phyloP scores from a whole-genome alignment of 2,797 vertebrate species.

The Enteromius afrohamiltoni region DNA sequence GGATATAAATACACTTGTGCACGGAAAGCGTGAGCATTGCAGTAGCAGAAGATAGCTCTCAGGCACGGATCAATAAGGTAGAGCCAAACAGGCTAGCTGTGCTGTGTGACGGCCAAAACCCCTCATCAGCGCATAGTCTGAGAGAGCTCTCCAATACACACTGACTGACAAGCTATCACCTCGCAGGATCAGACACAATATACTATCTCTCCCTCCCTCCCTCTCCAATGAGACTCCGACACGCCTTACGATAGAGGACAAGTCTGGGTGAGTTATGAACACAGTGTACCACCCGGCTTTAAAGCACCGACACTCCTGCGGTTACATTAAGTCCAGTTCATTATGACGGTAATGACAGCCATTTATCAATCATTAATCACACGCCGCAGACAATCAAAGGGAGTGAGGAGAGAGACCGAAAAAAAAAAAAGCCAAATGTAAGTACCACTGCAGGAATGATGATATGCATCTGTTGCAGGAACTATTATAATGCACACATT shows the following conservation, averaged over 20 bases:
- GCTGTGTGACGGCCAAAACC: slow-evolving; percentile 20
- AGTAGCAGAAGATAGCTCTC: slow-evolving; percentile 45
- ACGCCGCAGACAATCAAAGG: slow-evolving; percentile 13
- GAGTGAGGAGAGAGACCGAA: not conserved
- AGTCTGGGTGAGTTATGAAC: slow-evolving; percentile 43
- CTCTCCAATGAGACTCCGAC: slow-evolving; percentile 27
- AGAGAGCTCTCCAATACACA: slow-evolving; percentile 32
- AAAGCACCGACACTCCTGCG: slow-evolving; percentile 24
- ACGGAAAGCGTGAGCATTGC: not conserved
- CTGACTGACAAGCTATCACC: slow-evolving; percentile 45
- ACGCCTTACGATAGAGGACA: slow-evolving; percentile 22
- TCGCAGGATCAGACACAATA: slow-evolving; percentile 27
- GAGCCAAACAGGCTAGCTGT: slow-evolving; percentile 40
- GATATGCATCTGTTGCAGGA: not conserved
- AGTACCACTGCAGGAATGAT: not conserved
- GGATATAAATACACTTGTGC: not conserved
- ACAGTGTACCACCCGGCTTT: slow-evolving; percentile 22
- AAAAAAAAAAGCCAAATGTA: not conserved
- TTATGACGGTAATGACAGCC: slow-evolving; percentile 35
- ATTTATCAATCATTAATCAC: slow-evolving; percentile 52
- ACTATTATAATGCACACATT: not conserved
- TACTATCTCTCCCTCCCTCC: slow-evolving; percentile 21
- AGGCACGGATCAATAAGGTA: slow-evolving; percentile 39
- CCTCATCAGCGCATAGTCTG: slow-evolving; percentile 27
- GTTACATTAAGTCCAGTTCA: slow-evolving; percentile 30